Percentiles rank a stretch among this genome's conserved stretches.
These are phyloP conservation scores for Zaprionus ghesquierei DNA, from an alignment of 1,140 invertebrate species.

Conservation along the genomic window DNA sequence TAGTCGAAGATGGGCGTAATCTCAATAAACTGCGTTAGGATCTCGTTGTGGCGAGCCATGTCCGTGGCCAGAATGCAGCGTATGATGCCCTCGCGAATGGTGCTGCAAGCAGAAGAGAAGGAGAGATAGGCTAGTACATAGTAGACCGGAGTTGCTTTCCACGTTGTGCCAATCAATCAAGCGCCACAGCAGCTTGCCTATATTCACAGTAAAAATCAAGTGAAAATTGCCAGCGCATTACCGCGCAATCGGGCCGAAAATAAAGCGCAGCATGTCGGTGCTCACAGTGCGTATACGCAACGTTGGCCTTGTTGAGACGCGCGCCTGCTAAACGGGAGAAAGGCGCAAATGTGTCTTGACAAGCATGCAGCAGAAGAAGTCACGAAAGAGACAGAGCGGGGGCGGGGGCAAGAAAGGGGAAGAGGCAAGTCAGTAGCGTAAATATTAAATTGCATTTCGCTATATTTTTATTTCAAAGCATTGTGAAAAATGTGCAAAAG, in stretches of 20 bases:
- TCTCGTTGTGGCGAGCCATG: constrained; percentile 95
- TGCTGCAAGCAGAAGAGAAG: constrained; percentile 60
- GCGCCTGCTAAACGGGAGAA: too few species aligned
- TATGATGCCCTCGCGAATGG: constrained; percentile 91
- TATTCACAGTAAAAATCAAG: not conserved
- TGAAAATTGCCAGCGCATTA: not conserved
- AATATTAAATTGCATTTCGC: constrained; percentile 74
- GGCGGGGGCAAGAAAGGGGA: not conserved
- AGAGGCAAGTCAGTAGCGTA: constrained; percentile 43
- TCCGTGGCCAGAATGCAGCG: constrained; percentile 93
- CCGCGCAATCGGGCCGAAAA: not conserved
- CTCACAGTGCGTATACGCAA: constrained; percentile 30
- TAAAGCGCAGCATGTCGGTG: not conserved
- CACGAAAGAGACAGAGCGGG: not conserved
- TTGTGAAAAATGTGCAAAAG: constrained; percentile 47
- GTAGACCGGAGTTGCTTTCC: too few species aligned
- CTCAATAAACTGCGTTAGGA: constrained; percentile 90
- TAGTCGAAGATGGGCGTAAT: constrained; percentile 89
- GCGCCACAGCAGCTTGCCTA: not conserved
- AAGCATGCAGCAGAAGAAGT: not conserved
- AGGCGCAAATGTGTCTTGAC: constrained; percentile 25
- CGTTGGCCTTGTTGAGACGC: constrained; percentile 11
- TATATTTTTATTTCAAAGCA: constrained; percentile 60
- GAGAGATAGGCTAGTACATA: too few species aligned
- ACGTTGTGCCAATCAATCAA: not conserved